A percentile compares a stretch with the other conserved stretches of the same genome.
phyloP scores from a whole-genome alignment of 1,140 invertebrate genomes.

The Leptonema lineaticorne region DNA sequence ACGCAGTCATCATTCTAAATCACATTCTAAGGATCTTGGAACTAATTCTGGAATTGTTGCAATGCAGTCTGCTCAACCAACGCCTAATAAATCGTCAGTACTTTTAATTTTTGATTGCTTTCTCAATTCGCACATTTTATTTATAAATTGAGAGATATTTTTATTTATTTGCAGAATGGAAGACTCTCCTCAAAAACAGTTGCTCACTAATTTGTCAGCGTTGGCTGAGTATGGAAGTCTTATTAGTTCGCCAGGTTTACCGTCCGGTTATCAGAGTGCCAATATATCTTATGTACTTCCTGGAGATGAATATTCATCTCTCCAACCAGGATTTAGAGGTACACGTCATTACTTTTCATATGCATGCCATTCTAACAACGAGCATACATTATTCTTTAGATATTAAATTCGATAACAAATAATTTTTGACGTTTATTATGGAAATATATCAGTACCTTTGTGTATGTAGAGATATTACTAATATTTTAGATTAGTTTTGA shows the following conservation, averaged over 20 bases:
- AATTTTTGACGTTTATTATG: too few species aligned
- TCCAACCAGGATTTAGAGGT: slow-evolving; percentile 50
- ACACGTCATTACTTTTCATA: background rate
- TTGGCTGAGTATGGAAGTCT: slow-evolving; percentile 48
- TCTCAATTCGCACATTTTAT: background rate
- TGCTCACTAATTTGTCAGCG: slow-evolving; percentile 47
- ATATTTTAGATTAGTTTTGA: background rate
- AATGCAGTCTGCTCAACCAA: slow-evolving; percentile 6
- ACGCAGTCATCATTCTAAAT: slow-evolving; percentile 51
- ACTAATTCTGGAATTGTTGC: slow-evolving; percentile 43
- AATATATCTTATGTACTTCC: slow-evolving; percentile 53
- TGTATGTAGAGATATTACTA: background rate
- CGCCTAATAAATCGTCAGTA: slow-evolving; percentile 35
- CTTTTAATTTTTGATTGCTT: background rate
- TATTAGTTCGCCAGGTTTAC: slow-evolving; percentile 47
- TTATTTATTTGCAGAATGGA: slow-evolving; percentile 48
- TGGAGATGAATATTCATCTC: slow-evolving; percentile 51
- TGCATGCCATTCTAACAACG: background rate
- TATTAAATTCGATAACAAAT: too few species aligned
- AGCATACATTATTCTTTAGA: too few species aligned
- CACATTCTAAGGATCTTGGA: slow-evolving; percentile 52
- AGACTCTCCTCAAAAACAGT: slow-evolving; percentile 56
- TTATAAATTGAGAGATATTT: background rate
- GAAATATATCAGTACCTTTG: too few species aligned
- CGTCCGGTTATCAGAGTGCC: slow-evolving; percentile 30